Evolutionary conservation across 2,888 invertebrate species (phyloP).

Genomic region (Poecilus cupreus): DNA sequence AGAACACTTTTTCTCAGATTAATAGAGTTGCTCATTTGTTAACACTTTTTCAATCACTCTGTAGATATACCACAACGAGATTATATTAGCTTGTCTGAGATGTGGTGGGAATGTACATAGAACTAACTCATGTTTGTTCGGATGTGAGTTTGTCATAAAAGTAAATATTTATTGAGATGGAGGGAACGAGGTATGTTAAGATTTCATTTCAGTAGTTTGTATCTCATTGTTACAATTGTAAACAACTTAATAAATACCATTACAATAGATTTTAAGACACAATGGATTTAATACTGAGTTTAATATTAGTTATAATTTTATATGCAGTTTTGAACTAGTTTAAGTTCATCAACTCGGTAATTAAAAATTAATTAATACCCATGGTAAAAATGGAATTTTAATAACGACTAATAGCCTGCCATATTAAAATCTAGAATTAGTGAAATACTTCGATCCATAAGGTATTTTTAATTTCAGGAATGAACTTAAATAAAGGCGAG

Average conservation of each 20-base stretch:
- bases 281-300: neutral
- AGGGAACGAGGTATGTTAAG: conserved; percentile 8
- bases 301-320: neutral
- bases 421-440: neutral
- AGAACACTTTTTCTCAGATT: too few species aligned
- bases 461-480: conserved; percentile 69
- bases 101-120: conserved; percentile 26
- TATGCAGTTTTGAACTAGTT: neutral
- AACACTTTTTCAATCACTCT: too few species aligned
- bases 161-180: conserved; percentile 22
- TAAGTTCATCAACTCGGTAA: neutral
- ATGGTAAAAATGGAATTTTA: conserved; percentile 6
- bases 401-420: neutral
- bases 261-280: neutral
- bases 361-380: conserved; percentile 3
- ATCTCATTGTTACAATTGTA: neutral
- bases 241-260: neutral
- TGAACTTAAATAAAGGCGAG: conserved; percentile 69
- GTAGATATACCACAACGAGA: neutral
- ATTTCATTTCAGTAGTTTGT: conserved; percentile 13
- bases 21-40: too few species aligned
- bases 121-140: conserved; percentile 25
- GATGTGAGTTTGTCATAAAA: conserved; percentile 13
- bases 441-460: neutral
- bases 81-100: conserved; percentile 3